phyloP scores from a whole-genome alignment of 2,888 invertebrate species.

The Polia nebulosa region DNA sequence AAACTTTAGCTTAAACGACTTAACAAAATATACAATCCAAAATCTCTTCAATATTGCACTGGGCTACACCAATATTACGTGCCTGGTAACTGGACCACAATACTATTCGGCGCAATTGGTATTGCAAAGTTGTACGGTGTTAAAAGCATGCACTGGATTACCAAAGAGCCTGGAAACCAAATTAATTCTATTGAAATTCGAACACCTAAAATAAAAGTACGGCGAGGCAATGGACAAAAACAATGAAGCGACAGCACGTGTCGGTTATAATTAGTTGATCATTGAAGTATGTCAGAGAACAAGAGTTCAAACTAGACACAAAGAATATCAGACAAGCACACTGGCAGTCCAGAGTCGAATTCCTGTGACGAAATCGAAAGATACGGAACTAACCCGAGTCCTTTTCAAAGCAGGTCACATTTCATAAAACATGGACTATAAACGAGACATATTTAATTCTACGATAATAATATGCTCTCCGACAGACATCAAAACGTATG shows the following conservation, averaged over 20 bases:
- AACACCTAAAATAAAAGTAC: conserved; percentile 31
- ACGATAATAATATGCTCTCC: conserved; percentile 39
- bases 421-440: conserved; percentile 40
- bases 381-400: conserved; percentile 34
- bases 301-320: conserved; percentile 23
- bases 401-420: conserved; percentile 47
- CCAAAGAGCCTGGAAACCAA: conserved; percentile 7
- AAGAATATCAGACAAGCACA: conserved; percentile 3
- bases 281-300: conserved; percentile 34
- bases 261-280: conserved; percentile 44
- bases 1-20: conserved; percentile 36
- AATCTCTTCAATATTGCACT: conserved; percentile 8
- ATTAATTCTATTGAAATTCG: conserved; percentile 34
- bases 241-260: conserved; percentile 29
- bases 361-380: conserved; percentile 28
- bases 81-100: conserved; percentile 17
- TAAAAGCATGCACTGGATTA: conserved; percentile 12
- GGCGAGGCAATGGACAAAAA: conserved; percentile 33
- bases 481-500: conserved; percentile 48
- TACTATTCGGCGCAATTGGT: conserved; percentile 14
- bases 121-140: conserved; percentile 16
- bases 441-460: conserved; percentile 33
- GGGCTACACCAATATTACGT: conserved; percentile 8
- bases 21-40: conserved; percentile 31
- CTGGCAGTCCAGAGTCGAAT: conserved; percentile 21